These are phyloP conservation scores for Phymastichus coffea DNA, from an alignment of 1,140 invertebrate species.

Conservation along the genomic window DNA sequence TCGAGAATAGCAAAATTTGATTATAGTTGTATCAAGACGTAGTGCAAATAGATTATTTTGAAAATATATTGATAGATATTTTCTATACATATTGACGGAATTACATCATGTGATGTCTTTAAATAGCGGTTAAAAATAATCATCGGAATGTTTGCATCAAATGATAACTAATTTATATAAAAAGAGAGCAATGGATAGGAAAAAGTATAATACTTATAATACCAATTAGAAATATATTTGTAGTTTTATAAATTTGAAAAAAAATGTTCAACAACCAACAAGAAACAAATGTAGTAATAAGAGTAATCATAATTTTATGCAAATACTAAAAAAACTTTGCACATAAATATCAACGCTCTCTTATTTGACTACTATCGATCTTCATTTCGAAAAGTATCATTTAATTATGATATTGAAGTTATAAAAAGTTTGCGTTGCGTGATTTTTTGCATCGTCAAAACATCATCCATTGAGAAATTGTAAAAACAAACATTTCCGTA, in stretches of 20 bases:
- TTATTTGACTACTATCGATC: no score
- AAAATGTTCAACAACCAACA: constrained; percentile 36
- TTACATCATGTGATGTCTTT: background rate
- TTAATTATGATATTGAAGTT: no score
- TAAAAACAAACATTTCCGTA: no score
- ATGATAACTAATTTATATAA: constrained; percentile 18
- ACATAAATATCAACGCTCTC: background rate
- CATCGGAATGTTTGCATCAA: constrained; percentile 15
- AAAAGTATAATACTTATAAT: constrained; percentile 22
- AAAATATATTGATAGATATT: background rate
- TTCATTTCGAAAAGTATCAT: constrained; percentile 6
- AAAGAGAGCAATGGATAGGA: constrained; percentile 16
- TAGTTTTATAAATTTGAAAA: constrained; percentile 20
- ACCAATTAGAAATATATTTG: constrained; percentile 33
- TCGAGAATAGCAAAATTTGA: no score
- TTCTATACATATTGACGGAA: background rate
- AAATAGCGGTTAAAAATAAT: constrained; percentile 9
- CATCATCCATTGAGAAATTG: no score
- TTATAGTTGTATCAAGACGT: no score
- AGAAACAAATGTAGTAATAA: constrained; percentile 38
- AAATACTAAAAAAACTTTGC: background rate
- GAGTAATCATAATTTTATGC: constrained; percentile 20
- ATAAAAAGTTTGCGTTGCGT: no score
- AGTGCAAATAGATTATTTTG: no score
- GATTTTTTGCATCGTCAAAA: no score